These are phyloP conservation scores for Carollia perspicillata DNA, from an alignment of 2,113 vertebrate species.

Conservation along the genomic window DNA sequence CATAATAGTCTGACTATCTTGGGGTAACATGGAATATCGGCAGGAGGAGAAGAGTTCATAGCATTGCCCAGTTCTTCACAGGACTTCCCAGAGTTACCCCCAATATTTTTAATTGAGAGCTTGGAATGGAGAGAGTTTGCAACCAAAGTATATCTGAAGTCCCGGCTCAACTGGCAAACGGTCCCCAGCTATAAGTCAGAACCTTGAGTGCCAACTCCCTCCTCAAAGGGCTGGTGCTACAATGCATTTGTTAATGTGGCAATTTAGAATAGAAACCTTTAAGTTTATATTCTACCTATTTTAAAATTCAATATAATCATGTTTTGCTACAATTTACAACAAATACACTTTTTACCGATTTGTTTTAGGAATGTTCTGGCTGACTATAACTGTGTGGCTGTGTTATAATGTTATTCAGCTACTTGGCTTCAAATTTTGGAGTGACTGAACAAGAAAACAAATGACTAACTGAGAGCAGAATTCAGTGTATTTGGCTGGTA, in stretches of 20 bases:
- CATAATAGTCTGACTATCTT: neutral
- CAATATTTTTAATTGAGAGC: neutral
- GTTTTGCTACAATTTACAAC: neutral
- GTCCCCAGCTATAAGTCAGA: neutral
- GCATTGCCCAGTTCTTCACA: neutral
- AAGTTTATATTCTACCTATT: neutral
- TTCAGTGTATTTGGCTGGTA: neutral
- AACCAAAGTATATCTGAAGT: neutral
- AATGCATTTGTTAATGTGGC: neutral
- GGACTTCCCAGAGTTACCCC: neutral
- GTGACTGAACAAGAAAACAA: conserved; percentile 22
- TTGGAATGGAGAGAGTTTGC: neutral
- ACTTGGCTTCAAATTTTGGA: conserved; percentile 17
- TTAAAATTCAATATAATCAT: neutral
- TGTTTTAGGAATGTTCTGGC: neutral
- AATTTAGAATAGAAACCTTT: neutral
- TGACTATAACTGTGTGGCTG: neutral
- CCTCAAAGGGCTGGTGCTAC: neutral
- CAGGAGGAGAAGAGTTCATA: neutral
- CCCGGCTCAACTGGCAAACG: neutral
- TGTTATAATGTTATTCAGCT: neutral
- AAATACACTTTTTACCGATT: conserved; percentile 11
- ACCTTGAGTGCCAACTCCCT: neutral
- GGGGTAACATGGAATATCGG: neutral
- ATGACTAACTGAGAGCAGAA: conserved; percentile 11